Base-by-base conservation (phyloP, 2,888 invertebrate genomes). In the Nezara viridula region DNA sequence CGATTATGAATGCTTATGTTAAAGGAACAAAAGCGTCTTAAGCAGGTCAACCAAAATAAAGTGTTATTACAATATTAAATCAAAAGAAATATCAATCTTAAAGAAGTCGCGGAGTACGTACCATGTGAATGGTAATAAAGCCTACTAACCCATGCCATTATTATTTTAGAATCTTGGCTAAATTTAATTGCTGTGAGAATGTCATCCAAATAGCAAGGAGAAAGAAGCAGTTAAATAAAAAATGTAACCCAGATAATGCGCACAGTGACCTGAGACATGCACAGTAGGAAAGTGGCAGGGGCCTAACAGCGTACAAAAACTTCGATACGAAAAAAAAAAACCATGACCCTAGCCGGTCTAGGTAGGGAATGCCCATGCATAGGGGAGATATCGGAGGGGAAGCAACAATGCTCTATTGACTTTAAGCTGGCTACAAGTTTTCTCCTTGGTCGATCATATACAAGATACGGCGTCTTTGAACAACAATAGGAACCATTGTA, bases 391-490 rank as follows among this genome's bases (percentile, higher is more conserved):
- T 40, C 52, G 60, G 55, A 52, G 52, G 86, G 86, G 52, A 40
- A 37, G 86, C 55, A 86, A 86, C 86, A 86, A 86, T 86, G 55
- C 86, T 55, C 86, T 86, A 60, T 86, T 86, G 86, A 86, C 86
- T 86, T 86, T 86, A 86, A 86, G 86, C 86, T 86, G 86, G 86
- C 86, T 86, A 86, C 86, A 86, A 86, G 86, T 86, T 86, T 86
- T 86, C 86, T 55, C 86, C 86, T 40, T 55, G 40, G 55, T 40
- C 86, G 86, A 86, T 86, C 86, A 86, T 86, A 55, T 37, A 86
- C 86, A 86, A 86, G 86, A 86, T 86, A 86, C 55, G 86, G 86
- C 40, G 37, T 55, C 55, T 73, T 50, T 49, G 40, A 55, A 37
- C 86, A 86, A 86, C 86, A 86, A 86, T 86, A 55, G 86, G 21